Evolutionary conservation across 2,888 invertebrate species (phyloP).

Genomic region (Siphlonurus alternatus): DNA sequence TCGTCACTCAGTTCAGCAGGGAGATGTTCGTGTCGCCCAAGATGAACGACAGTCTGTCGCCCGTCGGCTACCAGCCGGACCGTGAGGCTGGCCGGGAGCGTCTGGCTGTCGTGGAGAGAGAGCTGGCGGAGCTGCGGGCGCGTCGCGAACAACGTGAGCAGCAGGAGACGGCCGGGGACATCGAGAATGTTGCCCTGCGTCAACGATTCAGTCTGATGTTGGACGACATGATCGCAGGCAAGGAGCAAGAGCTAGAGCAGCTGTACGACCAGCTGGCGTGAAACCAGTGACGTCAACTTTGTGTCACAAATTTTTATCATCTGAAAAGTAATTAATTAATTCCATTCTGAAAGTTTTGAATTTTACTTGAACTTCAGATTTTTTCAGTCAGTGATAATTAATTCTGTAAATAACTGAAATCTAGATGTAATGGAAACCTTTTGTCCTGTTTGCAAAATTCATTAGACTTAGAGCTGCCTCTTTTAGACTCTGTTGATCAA

Average conservation of each 20-base stretch:
- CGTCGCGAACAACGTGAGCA: not conserved
- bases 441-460: no score
- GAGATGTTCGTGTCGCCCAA: conserved; percentile 33
- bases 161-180: not conserved
- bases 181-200: not conserved
- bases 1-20: conserved; percentile 42
- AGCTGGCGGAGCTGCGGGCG: not conserved
- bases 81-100: not conserved
- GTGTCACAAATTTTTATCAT: not conserved
- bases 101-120: not conserved
- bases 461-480: no score
- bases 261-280: not conserved
- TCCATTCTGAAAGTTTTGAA: not conserved
- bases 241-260: conserved; percentile 1
- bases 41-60: not conserved
- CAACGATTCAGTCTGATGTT: not conserved
- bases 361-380: no score
- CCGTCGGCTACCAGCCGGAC: not conserved
- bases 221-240: not conserved
- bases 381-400: no score
- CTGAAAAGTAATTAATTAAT: not conserved
- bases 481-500: no score
- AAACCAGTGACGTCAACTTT: no score
- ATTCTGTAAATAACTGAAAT: no score
- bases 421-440: no score